These are phyloP conservation scores for Tricholaema leucomelas DNA, from an alignment of 2,113 vertebrate species.

Conservation along the genomic window DNA sequence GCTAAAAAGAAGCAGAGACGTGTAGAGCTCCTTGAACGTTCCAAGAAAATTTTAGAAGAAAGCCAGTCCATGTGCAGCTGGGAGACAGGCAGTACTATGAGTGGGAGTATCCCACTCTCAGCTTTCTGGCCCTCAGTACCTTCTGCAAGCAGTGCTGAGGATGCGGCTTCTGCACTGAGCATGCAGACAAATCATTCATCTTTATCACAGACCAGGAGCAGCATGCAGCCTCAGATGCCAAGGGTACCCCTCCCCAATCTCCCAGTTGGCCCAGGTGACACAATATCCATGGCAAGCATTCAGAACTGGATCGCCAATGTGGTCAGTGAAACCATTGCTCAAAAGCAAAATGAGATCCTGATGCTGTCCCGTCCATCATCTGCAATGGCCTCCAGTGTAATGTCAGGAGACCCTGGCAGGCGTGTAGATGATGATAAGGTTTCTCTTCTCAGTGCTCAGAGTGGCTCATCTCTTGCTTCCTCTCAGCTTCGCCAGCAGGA, in stretches of 20 bases:
- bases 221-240: constrained; percentile 22
- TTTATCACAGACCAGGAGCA: constrained; percentile 74
- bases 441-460: constrained; percentile 79
- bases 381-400: constrained; percentile 66
- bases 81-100: constrained; percentile 82
- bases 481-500: constrained; percentile 52
- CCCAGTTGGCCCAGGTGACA: constrained; percentile 81
- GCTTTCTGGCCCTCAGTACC: constrained; percentile 81
- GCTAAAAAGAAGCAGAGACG: constrained; percentile 86
- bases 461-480: constrained; percentile 71
- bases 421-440: constrained; percentile 79
- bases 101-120: constrained; percentile 85
- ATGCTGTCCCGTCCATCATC: constrained; percentile 72
- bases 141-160: constrained; percentile 71
- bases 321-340: constrained; percentile 90
- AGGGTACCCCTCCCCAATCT: constrained; percentile 73
- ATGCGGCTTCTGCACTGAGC: constrained; percentile 84
- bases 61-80: constrained; percentile 89
- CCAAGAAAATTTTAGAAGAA: constrained; percentile 88
- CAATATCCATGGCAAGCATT: constrained; percentile 88
- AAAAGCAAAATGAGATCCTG: constrained; percentile 89
- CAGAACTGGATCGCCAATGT: constrained; percentile 96
- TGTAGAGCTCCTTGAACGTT: constrained; percentile 88
- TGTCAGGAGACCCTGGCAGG: constrained; percentile 53
- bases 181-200: constrained; percentile 80